Base-by-base conservation (phyloP, 1,140 invertebrate species). In the Pteromalus puparum region DNA sequence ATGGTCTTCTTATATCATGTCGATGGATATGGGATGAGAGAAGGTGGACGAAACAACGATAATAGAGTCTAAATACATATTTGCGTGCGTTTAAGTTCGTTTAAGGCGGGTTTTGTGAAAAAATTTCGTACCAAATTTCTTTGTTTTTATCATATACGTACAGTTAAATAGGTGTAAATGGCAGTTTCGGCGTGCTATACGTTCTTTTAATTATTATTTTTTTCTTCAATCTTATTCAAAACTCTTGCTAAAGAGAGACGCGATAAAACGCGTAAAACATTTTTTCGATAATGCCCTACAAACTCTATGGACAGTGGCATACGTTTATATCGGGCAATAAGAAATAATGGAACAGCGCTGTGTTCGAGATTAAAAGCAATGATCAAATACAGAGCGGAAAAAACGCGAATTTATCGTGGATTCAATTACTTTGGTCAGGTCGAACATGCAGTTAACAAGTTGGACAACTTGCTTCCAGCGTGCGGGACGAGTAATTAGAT, bases 161-260 rank as follows among this genome's bases (percentile, higher is more conserved):
- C 30, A 34, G 30, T 88, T 87, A 87, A 75, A 76, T 76, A 82
- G 24, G 61, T 76, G 34, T 88, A 89, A 87, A 90, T 91, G 90
- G 90, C 90, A 91, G 90, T 91, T 89, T 91, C 77, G 82, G 88
- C 84, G 86, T 91, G 88, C 90, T 90, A 90, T 90, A 87, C 76
- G 87, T 88, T 85, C 77, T 80, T 87, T 34, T 4, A 34, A 34
- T 34, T 34, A 34, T 34, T 84, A 24, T 61, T 21, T 61, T 21
- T 61, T n/a, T 18, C 18, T 61, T 38, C 42, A 21, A 12, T 48
- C 21, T 30, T 72, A 75, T 68, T 46, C 10, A n/a, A 85, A 80
- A 46, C 38, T 85, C 5, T 73, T 67, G 12, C 28, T 75, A 34
- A 46, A 46, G 68, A n/a, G 15, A 73, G n/a, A 21, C 67, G 5